Base-by-base conservation (phyloP, 2,888 invertebrate species). In the Galeruca laticollis region DNA sequence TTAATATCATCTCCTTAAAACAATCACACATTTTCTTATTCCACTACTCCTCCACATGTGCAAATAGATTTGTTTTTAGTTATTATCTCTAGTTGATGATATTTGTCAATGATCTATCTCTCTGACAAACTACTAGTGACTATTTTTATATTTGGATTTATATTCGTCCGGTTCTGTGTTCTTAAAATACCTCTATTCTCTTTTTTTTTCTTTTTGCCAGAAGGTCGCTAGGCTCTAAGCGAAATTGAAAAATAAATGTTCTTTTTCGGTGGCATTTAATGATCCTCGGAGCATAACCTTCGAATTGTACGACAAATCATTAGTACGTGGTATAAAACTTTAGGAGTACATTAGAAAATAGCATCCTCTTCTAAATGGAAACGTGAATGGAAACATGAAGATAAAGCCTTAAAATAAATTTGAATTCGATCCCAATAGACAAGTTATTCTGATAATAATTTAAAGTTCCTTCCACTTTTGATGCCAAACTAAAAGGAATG, bases 211-310 rank as follows among this genome's bases (percentile, higher is more conserved):
- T 37, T 31, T 33, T 21, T 37, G 59, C 59, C 51, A 60, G 59
- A 66, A 66, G 37, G 66, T 59, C 66, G 59, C 59, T 66, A 60
- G 66, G 59, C 51, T 66, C 49, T 66, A 59, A 66, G 35, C 66
- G 66, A 66, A 66, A 66, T 66, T 66, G 66, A 66, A 66, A 66
- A 66, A 66, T 66, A 66, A 66, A 66, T 66, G 59, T 66, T 21
- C 59, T 66, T 60, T 66, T 66, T 49, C 66, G 35, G 20, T 49
- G 66, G 21, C 49, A 66, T 26, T 31, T 66, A 66, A 66, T 66
- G 66, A 66, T 35, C 66, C 59, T 51, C 51, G 66, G 59, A 66
- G 59, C 59, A 66, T 66, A 57, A 65, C 64, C 64, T 54, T 40
- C 31, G 43, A 54, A 40, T 26, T 47, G 15, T 40, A 20, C 54